These are phyloP conservation scores for Ophion ellenae DNA, from an alignment of 2,888 invertebrate species.

Conservation along the genomic window DNA sequence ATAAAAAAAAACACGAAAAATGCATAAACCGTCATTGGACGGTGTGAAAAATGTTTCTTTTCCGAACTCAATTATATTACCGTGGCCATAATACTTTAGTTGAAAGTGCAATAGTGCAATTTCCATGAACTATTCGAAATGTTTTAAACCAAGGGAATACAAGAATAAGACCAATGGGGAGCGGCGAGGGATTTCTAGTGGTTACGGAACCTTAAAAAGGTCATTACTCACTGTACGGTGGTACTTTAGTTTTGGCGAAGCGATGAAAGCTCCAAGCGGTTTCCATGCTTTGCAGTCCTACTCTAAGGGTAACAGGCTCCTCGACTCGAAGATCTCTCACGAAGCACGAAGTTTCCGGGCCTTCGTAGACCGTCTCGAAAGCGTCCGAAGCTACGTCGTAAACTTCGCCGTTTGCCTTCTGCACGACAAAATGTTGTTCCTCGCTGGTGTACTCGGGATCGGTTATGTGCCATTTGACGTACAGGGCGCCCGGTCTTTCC, in stretches of 20 bases:
- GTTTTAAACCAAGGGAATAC: not conserved
- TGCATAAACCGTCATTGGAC: no score
- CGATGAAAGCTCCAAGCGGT: conserved; percentile 85
- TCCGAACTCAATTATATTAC: no score
- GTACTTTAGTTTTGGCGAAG: conserved; percentile 83
- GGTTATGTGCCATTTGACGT: conserved; percentile 85
- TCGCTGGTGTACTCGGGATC: conserved; percentile 82
- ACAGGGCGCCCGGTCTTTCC: conserved; percentile 85
- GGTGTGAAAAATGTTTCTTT: no score
- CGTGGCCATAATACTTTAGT: no score
- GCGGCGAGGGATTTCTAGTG: no score
- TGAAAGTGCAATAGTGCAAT: no score
- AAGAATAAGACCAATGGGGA: no score
- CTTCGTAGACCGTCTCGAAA: conserved; percentile 83
- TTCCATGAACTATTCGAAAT: no score
- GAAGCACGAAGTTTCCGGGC: conserved; percentile 83
- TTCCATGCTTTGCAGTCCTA: conserved; percentile 85
- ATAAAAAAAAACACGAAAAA: no score
- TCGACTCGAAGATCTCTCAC: conserved; percentile 84
- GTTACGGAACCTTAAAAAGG: not conserved
- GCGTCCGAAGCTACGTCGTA: conserved; percentile 74
- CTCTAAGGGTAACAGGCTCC: conserved; percentile 85
- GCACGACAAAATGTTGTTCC: conserved; percentile 84
- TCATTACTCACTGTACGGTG: conserved; percentile 82
- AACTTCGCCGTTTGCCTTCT: conserved; percentile 83